phyloP scores from a whole-genome alignment of 2,113 vertebrate species.

The Siniperca knerii region DNA sequence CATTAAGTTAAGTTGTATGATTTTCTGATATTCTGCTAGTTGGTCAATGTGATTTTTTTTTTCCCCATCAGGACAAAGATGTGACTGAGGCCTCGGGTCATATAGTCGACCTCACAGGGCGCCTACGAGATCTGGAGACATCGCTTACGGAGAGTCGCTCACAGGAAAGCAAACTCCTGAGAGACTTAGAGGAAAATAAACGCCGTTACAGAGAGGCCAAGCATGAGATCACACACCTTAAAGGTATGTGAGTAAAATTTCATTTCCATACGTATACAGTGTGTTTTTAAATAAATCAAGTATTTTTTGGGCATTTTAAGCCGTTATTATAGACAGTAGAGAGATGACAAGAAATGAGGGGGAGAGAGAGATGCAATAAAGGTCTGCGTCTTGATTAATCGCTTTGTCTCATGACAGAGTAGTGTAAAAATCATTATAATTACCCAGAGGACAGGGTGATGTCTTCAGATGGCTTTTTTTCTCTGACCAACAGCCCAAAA shows the following conservation, averaged over 20 bases:
- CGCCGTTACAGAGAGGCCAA: slow-evolving; percentile 79
- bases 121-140: slow-evolving; percentile 81
- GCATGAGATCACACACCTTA: slow-evolving; percentile 81
- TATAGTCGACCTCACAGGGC: slow-evolving; percentile 84
- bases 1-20: background rate
- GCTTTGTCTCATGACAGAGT: background rate
- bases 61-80: slow-evolving; percentile 86
- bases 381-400: background rate
- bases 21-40: background rate
- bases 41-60: background rate
- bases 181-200: slow-evolving; percentile 85
- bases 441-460: background rate
- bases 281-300: too few species aligned
- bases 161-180: slow-evolving; percentile 78
- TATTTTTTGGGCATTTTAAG: too few species aligned
- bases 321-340: too few species aligned
- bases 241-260: slow-evolving; percentile 79
- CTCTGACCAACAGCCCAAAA: background rate
- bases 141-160: slow-evolving; percentile 74
- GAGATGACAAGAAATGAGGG: too few species aligned
- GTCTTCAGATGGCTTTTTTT: background rate
- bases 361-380: too few species aligned
- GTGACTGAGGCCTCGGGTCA: slow-evolving; percentile 86
- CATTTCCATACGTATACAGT: background rate
- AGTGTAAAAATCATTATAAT: background rate